phyloP scores from a whole-genome alignment of 2,113 vertebrate genomes.

The Aegotheles bennettii region DNA sequence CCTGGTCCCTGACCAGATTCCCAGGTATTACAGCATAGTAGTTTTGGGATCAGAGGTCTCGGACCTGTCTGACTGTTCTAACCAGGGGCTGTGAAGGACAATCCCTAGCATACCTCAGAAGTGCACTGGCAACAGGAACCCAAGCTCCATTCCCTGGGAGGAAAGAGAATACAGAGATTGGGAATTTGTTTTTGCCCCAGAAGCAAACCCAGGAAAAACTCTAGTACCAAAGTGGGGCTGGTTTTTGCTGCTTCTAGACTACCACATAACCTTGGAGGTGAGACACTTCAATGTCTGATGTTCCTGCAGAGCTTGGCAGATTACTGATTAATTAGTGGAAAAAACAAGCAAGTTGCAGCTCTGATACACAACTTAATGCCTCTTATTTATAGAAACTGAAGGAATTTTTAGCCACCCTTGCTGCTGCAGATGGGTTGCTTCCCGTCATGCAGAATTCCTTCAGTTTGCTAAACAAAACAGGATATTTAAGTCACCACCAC shows the following conservation, averaged over 20 bases:
- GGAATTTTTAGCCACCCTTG: neutral
- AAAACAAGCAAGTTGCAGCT: neutral
- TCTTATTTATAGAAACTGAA: neutral
- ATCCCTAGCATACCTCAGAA: neutral
- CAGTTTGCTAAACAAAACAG: neutral
- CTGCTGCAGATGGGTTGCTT: neutral
- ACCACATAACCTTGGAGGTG: neutral
- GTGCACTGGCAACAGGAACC: neutral
- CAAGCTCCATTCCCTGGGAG: neutral
- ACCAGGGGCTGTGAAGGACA: neutral
- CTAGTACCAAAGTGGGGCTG: neutral
- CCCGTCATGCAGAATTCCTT: neutral
- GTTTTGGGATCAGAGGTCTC: neutral
- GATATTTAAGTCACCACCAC: neutral
- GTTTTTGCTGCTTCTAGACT: neutral
- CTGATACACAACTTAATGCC: neutral
- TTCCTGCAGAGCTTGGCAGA: neutral
- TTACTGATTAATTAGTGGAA: neutral
- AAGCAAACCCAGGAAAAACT: neutral
- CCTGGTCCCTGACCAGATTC: neutral
- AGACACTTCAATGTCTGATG: neutral
- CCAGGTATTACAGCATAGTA: neutral
- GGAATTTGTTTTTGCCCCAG: neutral
- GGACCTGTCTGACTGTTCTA: neutral
- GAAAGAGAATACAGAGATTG: neutral